These are phyloP conservation scores for Diplodus sargus DNA, from an alignment of 2,797 vertebrate species.

Conservation along the genomic window DNA sequence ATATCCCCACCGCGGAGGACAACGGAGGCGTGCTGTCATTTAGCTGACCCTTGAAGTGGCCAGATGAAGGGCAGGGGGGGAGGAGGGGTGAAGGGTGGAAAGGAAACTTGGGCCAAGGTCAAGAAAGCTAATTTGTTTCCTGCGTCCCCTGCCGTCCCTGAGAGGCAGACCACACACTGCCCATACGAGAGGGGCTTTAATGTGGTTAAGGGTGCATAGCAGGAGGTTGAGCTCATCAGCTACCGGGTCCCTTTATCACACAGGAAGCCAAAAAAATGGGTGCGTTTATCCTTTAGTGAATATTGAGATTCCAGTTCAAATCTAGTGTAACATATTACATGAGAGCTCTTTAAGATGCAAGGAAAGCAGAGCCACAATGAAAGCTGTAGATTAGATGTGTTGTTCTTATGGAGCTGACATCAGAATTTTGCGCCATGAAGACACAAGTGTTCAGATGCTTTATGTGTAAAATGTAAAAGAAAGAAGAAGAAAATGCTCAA, in stretches of 20 bases:
- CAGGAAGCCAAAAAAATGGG: constrained; percentile 15
- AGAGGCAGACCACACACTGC: constrained; percentile 86
- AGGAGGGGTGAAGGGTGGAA: constrained; percentile 71
- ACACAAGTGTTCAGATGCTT: neutral
- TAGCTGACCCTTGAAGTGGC: constrained; percentile 85
- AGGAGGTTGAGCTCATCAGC: constrained; percentile 75
- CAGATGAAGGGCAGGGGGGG: constrained; percentile 73
- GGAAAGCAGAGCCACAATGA: too few relatives aligned
- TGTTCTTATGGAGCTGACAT: neutral
- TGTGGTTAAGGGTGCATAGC: constrained; percentile 75
- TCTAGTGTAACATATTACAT: too few relatives aligned
- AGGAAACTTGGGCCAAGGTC: constrained; percentile 86
- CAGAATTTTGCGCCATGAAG: neutral
- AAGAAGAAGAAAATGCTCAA: neutral
- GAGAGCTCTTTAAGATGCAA: neutral
- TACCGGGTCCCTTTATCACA: constrained; percentile 57
- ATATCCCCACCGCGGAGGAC: constrained; percentile 63
- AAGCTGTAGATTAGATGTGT: neutral
- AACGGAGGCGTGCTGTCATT: constrained; percentile 79
- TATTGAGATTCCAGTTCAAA: neutral
- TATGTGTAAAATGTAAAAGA: neutral
- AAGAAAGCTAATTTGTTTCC: constrained; percentile 89
- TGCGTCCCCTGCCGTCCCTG: constrained; percentile 79
- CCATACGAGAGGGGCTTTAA: constrained; percentile 80
- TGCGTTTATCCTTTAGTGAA: neutral